phyloP scores from a whole-genome alignment of 1,140 invertebrate species.

The Campoletis sonorensis region DNA sequence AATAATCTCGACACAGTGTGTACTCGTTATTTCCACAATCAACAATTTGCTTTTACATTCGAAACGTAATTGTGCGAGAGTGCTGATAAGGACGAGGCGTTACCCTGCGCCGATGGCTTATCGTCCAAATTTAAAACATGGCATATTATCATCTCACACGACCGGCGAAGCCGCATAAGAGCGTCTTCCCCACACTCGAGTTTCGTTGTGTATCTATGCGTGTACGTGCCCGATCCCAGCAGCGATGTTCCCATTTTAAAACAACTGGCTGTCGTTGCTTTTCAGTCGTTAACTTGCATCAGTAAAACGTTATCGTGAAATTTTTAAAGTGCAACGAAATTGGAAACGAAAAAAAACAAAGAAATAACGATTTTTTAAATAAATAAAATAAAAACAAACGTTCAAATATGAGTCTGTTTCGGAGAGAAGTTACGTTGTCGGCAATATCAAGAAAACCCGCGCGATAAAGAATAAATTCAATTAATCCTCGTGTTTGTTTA shows the following conservation, averaged over 20 bases:
- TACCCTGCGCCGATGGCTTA: neutral
- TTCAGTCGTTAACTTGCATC: conserved; percentile 19
- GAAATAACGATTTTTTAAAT: no score
- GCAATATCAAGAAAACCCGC: neutral
- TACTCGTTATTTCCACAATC: neutral
- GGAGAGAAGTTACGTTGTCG: neutral
- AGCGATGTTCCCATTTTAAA: conserved; percentile 40
- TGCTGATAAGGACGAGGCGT: conserved; percentile 1
- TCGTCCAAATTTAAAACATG: conserved; percentile 26
- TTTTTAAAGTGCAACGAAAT: neutral
- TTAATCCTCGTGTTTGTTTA: neutral
- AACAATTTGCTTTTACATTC: neutral
- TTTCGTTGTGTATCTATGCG: neutral
- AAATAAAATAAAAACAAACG: neutral
- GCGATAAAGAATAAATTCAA: neutral
- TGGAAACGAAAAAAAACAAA: neutral
- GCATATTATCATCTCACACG: neutral
- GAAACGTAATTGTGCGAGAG: neutral
- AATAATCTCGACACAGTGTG: neutral
- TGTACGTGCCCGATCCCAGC: conserved; percentile 23
- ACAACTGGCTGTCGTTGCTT: conserved; percentile 20
- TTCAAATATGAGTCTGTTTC: neutral
- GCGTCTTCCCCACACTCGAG: neutral
- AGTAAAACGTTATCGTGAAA: conserved; percentile 1
- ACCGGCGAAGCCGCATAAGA: conserved; percentile 21